phyloP scores from a whole-genome alignment of 2,888 invertebrate species.

The Stenolophus ochropezus region DNA sequence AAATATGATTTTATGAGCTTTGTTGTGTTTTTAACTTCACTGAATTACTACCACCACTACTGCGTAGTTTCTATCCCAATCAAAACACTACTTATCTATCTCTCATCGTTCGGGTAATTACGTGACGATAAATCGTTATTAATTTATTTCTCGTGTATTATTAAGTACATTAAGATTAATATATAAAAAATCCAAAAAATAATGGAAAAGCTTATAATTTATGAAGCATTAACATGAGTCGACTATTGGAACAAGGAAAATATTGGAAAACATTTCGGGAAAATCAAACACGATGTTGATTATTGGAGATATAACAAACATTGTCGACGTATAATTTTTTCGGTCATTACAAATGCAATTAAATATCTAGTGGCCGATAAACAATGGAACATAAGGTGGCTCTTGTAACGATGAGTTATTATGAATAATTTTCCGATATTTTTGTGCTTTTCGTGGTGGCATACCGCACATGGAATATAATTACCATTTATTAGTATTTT shows the following conservation, averaged over 20 bases:
- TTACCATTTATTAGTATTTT: constrained; percentile 60
- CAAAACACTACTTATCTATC: too few relatives aligned
- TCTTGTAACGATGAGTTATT: constrained; percentile 50
- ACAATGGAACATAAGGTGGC: constrained; percentile 40
- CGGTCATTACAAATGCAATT: constrained; percentile 45
- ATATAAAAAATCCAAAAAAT: too few relatives aligned
- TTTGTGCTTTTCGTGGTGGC: constrained; percentile 42
- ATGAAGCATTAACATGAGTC: background rate
- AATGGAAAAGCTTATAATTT: too few relatives aligned
- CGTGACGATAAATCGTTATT: too few relatives aligned
- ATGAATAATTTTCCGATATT: constrained; percentile 54
- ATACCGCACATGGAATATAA: constrained; percentile 52
- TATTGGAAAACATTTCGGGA: too few relatives aligned
- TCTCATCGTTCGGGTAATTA: too few relatives aligned
- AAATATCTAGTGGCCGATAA: constrained; percentile 50
- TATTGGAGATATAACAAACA: constrained; percentile 33
- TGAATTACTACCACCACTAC: too few relatives aligned
- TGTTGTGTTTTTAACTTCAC: too few relatives aligned
- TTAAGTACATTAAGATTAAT: too few relatives aligned
- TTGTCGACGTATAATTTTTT: constrained; percentile 40
- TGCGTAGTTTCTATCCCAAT: too few relatives aligned
- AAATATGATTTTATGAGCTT: too few relatives aligned
- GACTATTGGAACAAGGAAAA: constrained; percentile 4
- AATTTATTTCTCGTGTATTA: too few relatives aligned
- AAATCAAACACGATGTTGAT: constrained; percentile 8